phyloP scores from a whole-genome alignment of 2,113 vertebrate species.

The Aramus guarauna region DNA sequence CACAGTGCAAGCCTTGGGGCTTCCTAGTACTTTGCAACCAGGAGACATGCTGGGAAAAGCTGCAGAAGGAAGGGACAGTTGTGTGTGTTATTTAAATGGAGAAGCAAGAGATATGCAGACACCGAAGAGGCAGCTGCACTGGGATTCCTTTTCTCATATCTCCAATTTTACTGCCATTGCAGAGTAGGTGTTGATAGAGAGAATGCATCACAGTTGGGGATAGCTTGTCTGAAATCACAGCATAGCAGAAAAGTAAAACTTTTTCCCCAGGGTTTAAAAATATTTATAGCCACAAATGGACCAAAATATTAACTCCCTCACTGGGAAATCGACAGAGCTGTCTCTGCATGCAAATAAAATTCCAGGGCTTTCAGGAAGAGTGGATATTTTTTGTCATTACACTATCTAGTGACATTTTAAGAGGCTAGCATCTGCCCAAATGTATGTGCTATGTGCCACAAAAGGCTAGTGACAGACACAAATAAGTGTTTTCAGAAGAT shows the following conservation, averaged over 20 bases:
- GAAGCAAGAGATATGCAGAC: neutral
- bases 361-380: neutral
- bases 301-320: neutral
- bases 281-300: neutral
- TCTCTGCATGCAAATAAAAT: neutral
- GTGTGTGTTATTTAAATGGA: neutral
- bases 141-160: neutral
- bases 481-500: neutral
- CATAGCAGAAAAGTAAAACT: neutral
- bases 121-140: neutral
- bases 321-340: neutral
- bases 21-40: neutral
- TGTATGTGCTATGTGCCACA: neutral
- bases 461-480: neutral
- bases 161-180: neutral
- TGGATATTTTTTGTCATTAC: neutral
- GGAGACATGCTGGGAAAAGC: neutral
- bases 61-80: neutral
- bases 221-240: neutral
- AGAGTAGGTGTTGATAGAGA: neutral
- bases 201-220: neutral
- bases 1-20: fast-evolving
- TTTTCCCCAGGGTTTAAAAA: neutral
- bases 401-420: neutral
- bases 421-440: neutral